Conservation (phyloP, 2,113 vertebrate species). For the Pomatorhinus ruficollis region DNA sequence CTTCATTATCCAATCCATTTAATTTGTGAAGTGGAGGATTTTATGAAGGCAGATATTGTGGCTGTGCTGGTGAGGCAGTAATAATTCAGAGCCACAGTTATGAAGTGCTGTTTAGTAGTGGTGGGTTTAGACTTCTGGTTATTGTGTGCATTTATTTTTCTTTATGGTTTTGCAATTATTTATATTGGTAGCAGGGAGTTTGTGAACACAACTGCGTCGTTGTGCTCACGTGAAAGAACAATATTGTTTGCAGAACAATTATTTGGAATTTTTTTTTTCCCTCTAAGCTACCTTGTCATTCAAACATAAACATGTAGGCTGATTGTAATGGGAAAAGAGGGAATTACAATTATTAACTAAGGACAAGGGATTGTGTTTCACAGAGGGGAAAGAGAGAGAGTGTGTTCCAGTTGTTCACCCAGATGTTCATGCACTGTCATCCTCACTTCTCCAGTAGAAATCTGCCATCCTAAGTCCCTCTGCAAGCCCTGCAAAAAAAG, state of each 20-base stretch:
- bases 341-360: background rate
- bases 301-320: background rate
- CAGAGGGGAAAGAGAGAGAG: background rate
- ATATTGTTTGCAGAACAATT: constrained; percentile 1
- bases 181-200: constrained; percentile 1
- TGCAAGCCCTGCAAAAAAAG: background rate
- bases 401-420: background rate
- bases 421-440: background rate
- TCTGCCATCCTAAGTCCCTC: background rate
- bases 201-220: background rate
- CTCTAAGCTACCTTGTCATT: background rate
- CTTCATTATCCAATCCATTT: constrained; percentile 8
- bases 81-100: constrained; percentile 22
- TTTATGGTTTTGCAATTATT: constrained; percentile 26
- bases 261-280: background rate
- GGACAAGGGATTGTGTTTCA: background rate
- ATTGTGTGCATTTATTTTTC: background rate
- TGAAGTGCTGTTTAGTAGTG: background rate
- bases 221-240: background rate
- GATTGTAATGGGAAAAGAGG: background rate
- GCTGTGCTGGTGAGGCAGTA: constrained; percentile 8
- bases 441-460: background rate
- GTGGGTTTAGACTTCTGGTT: background rate
- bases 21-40: background rate
- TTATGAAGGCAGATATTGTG: background rate